Evolutionary conservation across 2,888 invertebrate species (phyloP).

Genomic region (Therioaphis trifolii): DNA sequence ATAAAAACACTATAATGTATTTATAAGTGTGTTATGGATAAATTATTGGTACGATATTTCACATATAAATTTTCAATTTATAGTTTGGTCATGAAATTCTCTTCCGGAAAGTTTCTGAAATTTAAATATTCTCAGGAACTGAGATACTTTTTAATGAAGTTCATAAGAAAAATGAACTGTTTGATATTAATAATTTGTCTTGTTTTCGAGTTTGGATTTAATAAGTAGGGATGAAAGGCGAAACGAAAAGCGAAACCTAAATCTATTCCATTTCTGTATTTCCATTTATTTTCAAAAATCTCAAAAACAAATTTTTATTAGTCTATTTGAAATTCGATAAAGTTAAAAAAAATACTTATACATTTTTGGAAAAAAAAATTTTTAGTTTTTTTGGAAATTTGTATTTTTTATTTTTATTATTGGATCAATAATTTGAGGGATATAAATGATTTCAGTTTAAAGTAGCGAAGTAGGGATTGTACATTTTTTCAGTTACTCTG

Average conservation of each 20-base stretch:
- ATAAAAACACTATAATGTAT: conserved; percentile 14
- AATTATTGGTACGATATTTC: not conserved
- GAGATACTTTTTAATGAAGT: not conserved
- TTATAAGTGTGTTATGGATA: not conserved
- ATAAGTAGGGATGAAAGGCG: not conserved
- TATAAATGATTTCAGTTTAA: no score
- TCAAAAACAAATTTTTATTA: not conserved
- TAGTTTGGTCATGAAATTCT: not conserved
- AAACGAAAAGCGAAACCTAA: not conserved
- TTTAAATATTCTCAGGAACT: not conserved
- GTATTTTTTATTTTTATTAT: no score
- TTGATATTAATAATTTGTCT: conserved; percentile 3
- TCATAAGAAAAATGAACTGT: not conserved
- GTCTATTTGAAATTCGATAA: not conserved
- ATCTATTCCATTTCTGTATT: not conserved
- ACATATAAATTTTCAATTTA: not conserved
- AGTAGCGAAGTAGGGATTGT: no score
- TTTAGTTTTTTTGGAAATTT: no score
- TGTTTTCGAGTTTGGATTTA: not conserved
- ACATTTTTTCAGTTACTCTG: no score
- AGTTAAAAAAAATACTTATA: not conserved
- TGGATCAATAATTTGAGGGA: no score
- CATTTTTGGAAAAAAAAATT: not conserved
- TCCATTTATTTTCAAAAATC: not conserved
- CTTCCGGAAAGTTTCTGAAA: not conserved